A percentile compares a stretch with the other conserved stretches of the same genome.
These are phyloP conservation scores for Apamea monoglypha DNA, from an alignment of 2,888 invertebrate genomes.

Conservation along the genomic window DNA sequence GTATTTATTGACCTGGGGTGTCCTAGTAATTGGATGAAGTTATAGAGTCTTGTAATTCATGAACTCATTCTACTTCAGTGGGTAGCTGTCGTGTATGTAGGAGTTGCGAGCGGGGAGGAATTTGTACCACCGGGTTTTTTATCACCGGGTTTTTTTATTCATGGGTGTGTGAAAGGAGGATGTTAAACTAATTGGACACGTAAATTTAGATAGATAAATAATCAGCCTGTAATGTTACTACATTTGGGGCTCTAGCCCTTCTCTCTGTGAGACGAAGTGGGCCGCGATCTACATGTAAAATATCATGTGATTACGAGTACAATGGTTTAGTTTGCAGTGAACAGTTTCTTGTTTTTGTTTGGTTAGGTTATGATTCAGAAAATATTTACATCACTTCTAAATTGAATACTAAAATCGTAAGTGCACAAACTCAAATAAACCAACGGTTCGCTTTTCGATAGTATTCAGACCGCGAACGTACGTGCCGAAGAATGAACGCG, in stretches of 20 bases:
- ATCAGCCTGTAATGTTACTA: background rate
- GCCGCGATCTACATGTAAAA: no score
- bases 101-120: background rate
- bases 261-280: background rate
- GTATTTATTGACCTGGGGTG: background rate
- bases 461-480: conserved; percentile 43
- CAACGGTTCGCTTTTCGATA: conserved; percentile 7
- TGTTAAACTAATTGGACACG: no score
- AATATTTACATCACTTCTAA: background rate
- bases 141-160: background rate
- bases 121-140: no score
- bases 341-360: no score
- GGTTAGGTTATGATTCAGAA: background rate
- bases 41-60: background rate
- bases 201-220: no score
- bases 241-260: background rate
- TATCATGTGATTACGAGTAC: background rate
- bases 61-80: background rate
- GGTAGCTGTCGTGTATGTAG: background rate
- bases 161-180: background rate
- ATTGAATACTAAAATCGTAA: background rate
- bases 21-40: background rate
- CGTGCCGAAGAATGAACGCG: conserved; percentile 46
- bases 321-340: background rate
- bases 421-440: conserved; percentile 4